Conservation (phyloP, 2,888 invertebrate genomes). For the Cryptocephalus moraei region DNA sequence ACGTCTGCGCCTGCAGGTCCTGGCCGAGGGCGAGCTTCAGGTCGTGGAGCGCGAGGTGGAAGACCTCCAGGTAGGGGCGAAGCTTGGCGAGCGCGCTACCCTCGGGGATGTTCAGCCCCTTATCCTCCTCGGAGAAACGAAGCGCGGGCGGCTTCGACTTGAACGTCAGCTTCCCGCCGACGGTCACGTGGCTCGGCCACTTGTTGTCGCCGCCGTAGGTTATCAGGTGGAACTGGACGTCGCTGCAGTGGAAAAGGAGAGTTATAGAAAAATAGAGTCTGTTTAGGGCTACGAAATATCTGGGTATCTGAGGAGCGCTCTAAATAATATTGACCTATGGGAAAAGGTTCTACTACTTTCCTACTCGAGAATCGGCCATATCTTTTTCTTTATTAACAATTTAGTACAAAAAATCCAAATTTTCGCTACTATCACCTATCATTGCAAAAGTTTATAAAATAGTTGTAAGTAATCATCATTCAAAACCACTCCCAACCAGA, state of each 20-base stretch:
- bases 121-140: slow-evolving; percentile 27
- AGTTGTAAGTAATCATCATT: too few species aligned
- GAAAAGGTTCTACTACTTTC: too few species aligned
- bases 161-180: slow-evolving; percentile 35
- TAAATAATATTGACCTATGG: too few species aligned
- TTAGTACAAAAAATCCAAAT: too few species aligned
- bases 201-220: slow-evolving; percentile 46
- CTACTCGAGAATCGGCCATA: too few species aligned
- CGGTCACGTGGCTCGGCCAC: slow-evolving; percentile 50
- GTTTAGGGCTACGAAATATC: too few species aligned
- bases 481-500: too few species aligned
- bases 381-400: too few species aligned
- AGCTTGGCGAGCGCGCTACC: slow-evolving; percentile 15
- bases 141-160: slow-evolving; percentile 42
- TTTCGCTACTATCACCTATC: too few species aligned
- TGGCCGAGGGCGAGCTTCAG: slow-evolving; percentile 25
- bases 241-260: slow-evolving; percentile 33
- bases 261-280: not conserved
- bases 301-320: too few species aligned
- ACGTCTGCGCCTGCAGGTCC: slow-evolving; percentile 40
- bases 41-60: slow-evolving; percentile 30
- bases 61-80: slow-evolving; percentile 9
- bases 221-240: slow-evolving; percentile 48
- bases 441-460: too few species aligned
- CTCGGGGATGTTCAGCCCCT: slow-evolving; percentile 13